Evolutionary conservation across 2,113 vertebrate genomes (phyloP).

Genomic region (Herpetotheres cachinnans): DNA sequence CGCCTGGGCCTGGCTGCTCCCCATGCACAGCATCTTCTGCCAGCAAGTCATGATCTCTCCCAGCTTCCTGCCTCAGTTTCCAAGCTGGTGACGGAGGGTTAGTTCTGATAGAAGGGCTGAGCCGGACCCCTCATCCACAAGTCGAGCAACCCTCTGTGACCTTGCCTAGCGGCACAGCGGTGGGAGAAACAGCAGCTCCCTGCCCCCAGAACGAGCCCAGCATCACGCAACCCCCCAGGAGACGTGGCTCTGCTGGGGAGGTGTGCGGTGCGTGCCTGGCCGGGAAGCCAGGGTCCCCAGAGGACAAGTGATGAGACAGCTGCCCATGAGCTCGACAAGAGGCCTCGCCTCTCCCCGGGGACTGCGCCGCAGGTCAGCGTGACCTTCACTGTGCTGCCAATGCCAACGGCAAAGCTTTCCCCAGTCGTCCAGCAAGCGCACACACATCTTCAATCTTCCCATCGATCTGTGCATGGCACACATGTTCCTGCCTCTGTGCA

Average conservation of each 20-base stretch:
- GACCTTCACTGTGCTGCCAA: conserved; percentile 56
- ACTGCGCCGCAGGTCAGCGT: conserved; percentile 16
- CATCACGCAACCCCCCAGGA: background rate
- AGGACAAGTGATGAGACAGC: conserved; percentile 24
- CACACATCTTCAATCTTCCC: conserved; percentile 59
- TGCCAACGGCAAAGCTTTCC: conserved; percentile 58
- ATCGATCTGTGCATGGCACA: conserved; percentile 63
- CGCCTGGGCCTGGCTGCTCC: background rate
- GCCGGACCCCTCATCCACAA: background rate
- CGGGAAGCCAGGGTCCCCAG: background rate
- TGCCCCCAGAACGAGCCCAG: background rate
- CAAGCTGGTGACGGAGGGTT: background rate
- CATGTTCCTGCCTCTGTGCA: conserved; percentile 40
- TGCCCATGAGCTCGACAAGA: background rate
- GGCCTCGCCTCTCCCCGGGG: background rate
- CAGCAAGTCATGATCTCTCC: background rate
- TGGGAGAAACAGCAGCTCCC: background rate
- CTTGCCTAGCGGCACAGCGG: background rate
- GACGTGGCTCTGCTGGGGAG: background rate
- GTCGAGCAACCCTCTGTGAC: background rate
- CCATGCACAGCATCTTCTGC: background rate
- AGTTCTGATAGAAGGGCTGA: background rate
- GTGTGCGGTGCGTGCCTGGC: background rate
- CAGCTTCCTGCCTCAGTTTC: conserved; percentile 2
- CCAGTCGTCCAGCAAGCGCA: conserved; percentile 31